Evolutionary conservation across 2,113 vertebrate species (phyloP).

Genomic region (Alethe castanea): DNA sequence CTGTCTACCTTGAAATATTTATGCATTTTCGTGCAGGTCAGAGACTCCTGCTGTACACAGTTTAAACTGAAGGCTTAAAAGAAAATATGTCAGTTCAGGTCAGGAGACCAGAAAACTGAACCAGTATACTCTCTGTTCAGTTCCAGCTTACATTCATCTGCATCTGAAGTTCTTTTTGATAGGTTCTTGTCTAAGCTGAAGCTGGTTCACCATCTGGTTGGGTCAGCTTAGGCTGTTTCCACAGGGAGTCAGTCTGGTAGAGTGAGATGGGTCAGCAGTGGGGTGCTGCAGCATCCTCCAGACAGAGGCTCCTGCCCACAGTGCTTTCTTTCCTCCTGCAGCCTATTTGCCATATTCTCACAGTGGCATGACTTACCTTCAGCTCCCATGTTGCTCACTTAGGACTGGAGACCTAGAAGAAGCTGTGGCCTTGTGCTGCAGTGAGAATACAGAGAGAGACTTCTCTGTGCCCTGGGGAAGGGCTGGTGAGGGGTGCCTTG

Average conservation of each 20-base stretch:
- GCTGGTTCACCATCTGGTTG: not conserved
- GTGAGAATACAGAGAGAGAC: not conserved
- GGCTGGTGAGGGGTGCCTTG: not conserved
- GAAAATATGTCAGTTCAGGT: not conserved
- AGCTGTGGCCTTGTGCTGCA: not conserved
- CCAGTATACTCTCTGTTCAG: not conserved
- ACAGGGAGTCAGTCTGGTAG: not conserved
- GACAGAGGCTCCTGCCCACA: not conserved
- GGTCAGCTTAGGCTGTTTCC: not conserved
- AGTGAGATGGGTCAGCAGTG: not conserved
- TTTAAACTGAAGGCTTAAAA: conserved; percentile 28
- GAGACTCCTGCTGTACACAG: not conserved
- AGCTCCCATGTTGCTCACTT: not conserved
- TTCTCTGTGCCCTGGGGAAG: not conserved
- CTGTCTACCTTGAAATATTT: conserved; percentile 22
- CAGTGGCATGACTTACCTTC: not conserved
- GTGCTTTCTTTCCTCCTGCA: not conserved
- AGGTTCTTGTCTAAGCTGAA: not conserved
- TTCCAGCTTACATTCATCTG: not conserved
- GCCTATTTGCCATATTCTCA: not conserved
- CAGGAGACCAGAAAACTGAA: not conserved
- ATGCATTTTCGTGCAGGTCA: conserved; percentile 33
- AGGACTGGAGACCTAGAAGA: not conserved
- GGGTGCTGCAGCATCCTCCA: not conserved
- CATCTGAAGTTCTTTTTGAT: not conserved